phyloP scores from a whole-genome alignment of 2,797 vertebrate species.

The Cirrhinus molitorella region DNA sequence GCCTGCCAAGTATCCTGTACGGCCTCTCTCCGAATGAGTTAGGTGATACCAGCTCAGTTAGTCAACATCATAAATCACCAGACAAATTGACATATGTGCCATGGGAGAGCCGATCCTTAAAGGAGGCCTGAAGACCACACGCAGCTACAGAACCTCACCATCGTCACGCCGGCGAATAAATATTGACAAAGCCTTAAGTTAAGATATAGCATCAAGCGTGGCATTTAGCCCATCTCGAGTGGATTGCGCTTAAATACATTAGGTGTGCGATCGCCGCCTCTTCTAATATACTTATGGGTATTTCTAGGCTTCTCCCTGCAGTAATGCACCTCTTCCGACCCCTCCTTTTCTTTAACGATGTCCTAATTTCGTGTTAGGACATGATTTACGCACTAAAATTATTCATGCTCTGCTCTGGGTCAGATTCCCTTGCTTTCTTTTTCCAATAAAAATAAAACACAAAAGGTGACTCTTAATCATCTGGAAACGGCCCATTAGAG shows the following conservation, averaged over 20 bases:
- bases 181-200: conserved; percentile 77
- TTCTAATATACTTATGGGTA: conserved; percentile 37
- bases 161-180: conserved; percentile 65
- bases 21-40: conserved; percentile 76
- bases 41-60: conserved; percentile 79
- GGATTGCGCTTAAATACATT: conserved; percentile 57
- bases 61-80: conserved; percentile 82
- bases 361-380: conserved; percentile 46
- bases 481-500: conserved; percentile 47
- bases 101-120: conserved; percentile 76
- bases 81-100: conserved; percentile 81
- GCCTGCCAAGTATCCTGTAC: conserved; percentile 76
- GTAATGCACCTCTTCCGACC: conserved; percentile 11
- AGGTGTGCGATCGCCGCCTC: conserved; percentile 43
- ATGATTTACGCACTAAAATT: conserved; percentile 54
- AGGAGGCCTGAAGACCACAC: conserved; percentile 69
- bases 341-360: conserved; percentile 23
- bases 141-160: conserved; percentile 65
- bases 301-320: conserved; percentile 27
- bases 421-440: conserved; percentile 36
- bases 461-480: conserved; percentile 51
- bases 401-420: conserved; percentile 42
- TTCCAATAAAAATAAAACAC: conserved; percentile 54
- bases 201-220: conserved; percentile 64
- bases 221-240: conserved; percentile 53